Evolutionary conservation across 2,888 invertebrate genomes (phyloP).

Genomic region (Sclerodermus sp.): DNA sequence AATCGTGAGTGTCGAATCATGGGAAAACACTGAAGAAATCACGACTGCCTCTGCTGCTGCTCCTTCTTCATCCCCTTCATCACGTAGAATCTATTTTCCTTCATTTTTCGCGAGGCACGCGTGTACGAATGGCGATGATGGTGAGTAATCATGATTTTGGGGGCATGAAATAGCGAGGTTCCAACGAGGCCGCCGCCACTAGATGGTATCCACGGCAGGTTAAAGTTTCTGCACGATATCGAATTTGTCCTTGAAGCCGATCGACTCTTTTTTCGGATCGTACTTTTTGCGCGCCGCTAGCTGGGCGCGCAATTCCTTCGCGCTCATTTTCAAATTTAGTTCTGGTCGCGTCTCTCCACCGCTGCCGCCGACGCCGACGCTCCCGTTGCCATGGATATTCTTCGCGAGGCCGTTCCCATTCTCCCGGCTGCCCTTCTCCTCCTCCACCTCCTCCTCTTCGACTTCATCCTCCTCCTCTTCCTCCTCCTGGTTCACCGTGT

Average conservation of each 20-base stretch:
- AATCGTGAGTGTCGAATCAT: too few species aligned
- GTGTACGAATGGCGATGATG: too few species aligned
- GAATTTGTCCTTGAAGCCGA: constrained; percentile 90
- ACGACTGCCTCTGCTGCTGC: too few species aligned
- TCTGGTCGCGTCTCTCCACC: constrained; percentile 24
- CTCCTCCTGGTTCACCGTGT: constrained; percentile 10
- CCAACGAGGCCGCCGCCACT: not conserved
- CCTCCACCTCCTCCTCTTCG: too few species aligned
- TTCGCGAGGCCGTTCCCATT: constrained; percentile 23
- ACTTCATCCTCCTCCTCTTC: too few species aligned
- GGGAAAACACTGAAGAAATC: too few species aligned
- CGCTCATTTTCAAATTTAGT: constrained; percentile 86
- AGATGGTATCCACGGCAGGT: constrained; percentile 22
- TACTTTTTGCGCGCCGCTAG: constrained; percentile 84
- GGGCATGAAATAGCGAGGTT: not conserved
- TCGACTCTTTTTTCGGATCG: constrained; percentile 86
- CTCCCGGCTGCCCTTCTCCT: constrained; percentile 26
- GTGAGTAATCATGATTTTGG: too few species aligned
- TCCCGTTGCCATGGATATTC: constrained; percentile 39
- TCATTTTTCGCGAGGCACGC: not conserved
- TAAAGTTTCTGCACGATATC: constrained; percentile 92
- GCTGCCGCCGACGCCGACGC: constrained; percentile 14
- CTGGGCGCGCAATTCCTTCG: constrained; percentile 87
- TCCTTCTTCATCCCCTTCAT: too few species aligned
- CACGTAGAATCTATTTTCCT: not conserved